Base-by-base conservation (phyloP, 2,113 vertebrate species). In the Ictidomys tridecemlineatus region DNA sequence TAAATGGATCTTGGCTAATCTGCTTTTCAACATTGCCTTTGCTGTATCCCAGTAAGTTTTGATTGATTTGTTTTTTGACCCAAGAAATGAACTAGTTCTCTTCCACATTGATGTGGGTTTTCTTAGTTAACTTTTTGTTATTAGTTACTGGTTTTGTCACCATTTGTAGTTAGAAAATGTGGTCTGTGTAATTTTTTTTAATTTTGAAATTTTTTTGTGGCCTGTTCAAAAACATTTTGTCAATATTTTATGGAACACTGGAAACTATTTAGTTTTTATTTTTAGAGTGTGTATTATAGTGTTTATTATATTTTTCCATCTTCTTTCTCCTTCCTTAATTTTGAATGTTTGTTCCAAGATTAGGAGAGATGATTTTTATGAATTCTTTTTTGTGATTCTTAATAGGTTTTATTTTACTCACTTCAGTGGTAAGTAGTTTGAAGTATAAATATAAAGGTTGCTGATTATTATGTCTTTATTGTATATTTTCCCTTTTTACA, bases 41-140 rank as follows among this genome's bases (percentile, higher is more conserved):
- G n/a, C 24, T n/a, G 28, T 91, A 53, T 67, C 51, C 45, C 78
- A 63, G 53, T 78, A 73, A 73, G 48, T 95, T 92, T 56, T 73
- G 53, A 95, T 91, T 69, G 82, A 70, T 93, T 89, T 85, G 73
- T 24, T 84, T 89, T 94, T 97, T 96, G 89, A 92, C 72, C 80
- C 42, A n/a, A 89, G 45, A 90, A 80, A 58, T 37, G 37, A 94
- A 72, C 63, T 80, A 92, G 91, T 79, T 92, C 11, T 65, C 80
- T 96, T 37, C 69, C 42, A 56, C 39, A 22, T 86, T 85, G 76
- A 45, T 61, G 32, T 79, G 42, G 24, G 53, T 70, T 83, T 94
- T 61, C 72, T 74, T 90, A 48, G 70, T 93, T 90, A 88, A 70
- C 42, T 74, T 93, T 85, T 83, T 72, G 18, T 86, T 84, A 48